phyloP scores from a whole-genome alignment of 2,888 invertebrate genomes.

The Buathra laborator region DNA sequence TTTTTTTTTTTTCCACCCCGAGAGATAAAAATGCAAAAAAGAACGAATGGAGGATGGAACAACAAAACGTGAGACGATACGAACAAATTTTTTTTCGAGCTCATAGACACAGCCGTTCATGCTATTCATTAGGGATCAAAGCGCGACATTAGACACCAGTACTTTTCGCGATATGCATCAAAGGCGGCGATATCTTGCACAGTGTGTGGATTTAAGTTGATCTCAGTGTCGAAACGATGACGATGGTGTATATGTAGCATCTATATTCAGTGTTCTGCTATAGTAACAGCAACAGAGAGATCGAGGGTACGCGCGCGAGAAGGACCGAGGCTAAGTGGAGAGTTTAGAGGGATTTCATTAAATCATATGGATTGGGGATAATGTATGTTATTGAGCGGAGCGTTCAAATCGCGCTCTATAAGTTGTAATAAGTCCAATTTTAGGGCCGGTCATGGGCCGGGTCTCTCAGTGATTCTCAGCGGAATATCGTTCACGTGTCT shows the following conservation, averaged over 20 bases:
- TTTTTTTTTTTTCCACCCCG: neutral
- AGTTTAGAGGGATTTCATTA: constrained; percentile 86
- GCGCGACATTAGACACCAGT: constrained; percentile 36
- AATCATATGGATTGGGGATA: constrained; percentile 85
- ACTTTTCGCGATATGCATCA: constrained; percentile 54
- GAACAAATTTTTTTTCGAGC: neutral
- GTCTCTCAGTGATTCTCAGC: constrained; percentile 82
- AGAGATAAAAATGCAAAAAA: constrained; percentile 31
- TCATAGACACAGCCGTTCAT: neutral
- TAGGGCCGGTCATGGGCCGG: constrained; percentile 84
- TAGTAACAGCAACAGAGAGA: constrained; percentile 54
- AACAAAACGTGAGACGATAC: neutral
- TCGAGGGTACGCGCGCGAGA: constrained; percentile 74
- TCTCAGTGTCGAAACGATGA: constrained; percentile 39
- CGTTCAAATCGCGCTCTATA: constrained; percentile 85
- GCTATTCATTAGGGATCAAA: constrained; percentile 33
- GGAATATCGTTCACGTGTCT: constrained; percentile 48
- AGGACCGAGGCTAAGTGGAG: constrained; percentile 84
- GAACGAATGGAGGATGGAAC: neutral
- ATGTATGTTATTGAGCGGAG: constrained; percentile 85
- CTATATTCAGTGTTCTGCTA: constrained; percentile 25
- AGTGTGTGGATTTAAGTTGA: constrained; percentile 13
- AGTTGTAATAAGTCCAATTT: constrained; percentile 86
- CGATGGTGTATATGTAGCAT: constrained; percentile 30
- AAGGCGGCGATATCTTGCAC: constrained; percentile 58